Evolutionary conservation across 2,888 invertebrate genomes (phyloP), one percentile per base, ranked within the genome.

Genomic region (Nemotelus pantherinus): DNA sequence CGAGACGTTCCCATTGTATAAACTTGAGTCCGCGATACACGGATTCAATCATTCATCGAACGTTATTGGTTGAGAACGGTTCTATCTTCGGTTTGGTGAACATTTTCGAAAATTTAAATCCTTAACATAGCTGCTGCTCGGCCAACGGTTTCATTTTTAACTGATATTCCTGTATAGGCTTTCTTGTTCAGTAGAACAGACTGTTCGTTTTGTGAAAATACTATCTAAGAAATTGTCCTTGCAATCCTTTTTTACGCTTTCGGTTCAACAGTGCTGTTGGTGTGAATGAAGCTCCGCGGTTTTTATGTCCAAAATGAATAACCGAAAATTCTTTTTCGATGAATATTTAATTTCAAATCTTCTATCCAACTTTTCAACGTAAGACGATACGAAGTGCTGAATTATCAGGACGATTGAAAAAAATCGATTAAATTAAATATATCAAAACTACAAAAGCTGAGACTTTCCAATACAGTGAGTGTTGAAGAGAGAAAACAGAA

Each of bases 361-460:
- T 77, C 77, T 81, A 76, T 81, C 81, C 5, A 80, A 81, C 76
- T 81, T 81, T 67, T 81, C 79, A n/a, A 78, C 77, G n/a, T 80
- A 79, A 79, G 60, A 50, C 25, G 55, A 9, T 43, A 63, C 43
- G 39, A 53, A 53, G 10, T 53, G 7, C 10, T 53, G 53, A 53
- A 53, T 10, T 53, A 7, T 53, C 53, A 7, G 10, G n/a, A 53
- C 53, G 39, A 58, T n/a, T 10, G 1, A 58, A 39, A 58, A 58
- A 5, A 58, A 58, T 58, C 39, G 39, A 58, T 58, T 58, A 10
- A 6, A 39, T 9, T 39, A 9, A 58, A 39, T 58, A 25, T 25
- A 25, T 25, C 25, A 25, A 25, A 25, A 25, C 0, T 25, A 25
- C 0, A 25, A 25, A 25, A 25, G 25, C 25, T 25, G 25, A 25